Base-by-base conservation (phyloP, 2,888 invertebrate genomes). In the Conus canariensis region DNA sequence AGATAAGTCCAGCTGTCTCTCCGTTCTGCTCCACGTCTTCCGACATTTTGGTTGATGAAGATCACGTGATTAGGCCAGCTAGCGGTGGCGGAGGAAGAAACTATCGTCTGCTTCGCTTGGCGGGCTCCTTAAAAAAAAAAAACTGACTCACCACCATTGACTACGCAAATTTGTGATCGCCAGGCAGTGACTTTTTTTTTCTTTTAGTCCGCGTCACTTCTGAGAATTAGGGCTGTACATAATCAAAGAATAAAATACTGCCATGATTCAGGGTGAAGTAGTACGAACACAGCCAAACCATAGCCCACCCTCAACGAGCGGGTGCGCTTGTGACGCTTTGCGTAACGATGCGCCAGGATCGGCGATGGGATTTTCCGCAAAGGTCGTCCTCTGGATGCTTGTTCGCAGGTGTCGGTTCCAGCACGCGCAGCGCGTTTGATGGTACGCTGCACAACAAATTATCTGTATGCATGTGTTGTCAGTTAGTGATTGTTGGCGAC, bases 11-110 rank as follows among this genome's bases (percentile, higher is more conserved):
- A 90, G 91, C 91, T 88, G 93, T 91, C 87, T 92, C 92, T 80
- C 92, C 92, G 90, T 92, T 92, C 85, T 93, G 90, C 90, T 93
- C 93, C 92, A 93, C 94, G 92, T 92, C 94, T 85, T 94, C 94
- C 94, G 94, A 94, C 94, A 94, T 94, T 94, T 94, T 94, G 94
- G 91, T 93, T 93, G 91, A 89, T 90, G 91, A 74, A 86, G 87
- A 92, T 94, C 94, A 94, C 94, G 94, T 94, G 94, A 94, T 92
- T 87, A 59, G 88, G 88, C 82, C 89, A 87, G 89, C 91, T 88
- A 88, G 83, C 85, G 30, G 67, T 83, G 64, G 80, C 19, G 25
- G 88, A 74, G 87, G n/a, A 58, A 25, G 58, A 87, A 74, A 67
- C 12, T 74, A n/a, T 87, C 87, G 87, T 87, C 87, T 87, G 87